Conservation (phyloP, 2,797 vertebrate genomes). For the Notoglanidium macrostoma region DNA sequence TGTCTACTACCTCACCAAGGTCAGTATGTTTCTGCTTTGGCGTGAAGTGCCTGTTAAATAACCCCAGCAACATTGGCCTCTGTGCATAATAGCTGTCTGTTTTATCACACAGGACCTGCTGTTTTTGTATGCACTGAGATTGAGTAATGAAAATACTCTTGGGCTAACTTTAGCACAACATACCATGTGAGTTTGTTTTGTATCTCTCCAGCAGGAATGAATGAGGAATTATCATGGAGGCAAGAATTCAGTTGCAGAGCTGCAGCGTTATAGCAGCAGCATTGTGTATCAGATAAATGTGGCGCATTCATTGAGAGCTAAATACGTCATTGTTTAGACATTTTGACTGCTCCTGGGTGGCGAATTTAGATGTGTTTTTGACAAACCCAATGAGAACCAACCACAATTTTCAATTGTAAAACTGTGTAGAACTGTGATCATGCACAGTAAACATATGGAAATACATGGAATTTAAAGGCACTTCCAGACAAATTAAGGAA, state of each 20-base stretch:
- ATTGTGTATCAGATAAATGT: slow-evolving; percentile 30
- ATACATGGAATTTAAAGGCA: not conserved
- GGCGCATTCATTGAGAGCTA: slow-evolving; percentile 20
- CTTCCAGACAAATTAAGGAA: not conserved
- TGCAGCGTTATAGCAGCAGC: slow-evolving; percentile 37
- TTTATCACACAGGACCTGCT: slow-evolving; percentile 21
- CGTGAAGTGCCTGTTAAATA: slow-evolving; percentile 5
- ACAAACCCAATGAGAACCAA: not conserved
- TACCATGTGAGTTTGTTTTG: slow-evolving; percentile 54
- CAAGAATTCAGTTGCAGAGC: slow-evolving; percentile 8
- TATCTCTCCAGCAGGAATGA: slow-evolving; percentile 26
- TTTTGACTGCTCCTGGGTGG: slow-evolving; percentile 64
- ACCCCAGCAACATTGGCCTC: slow-evolving; percentile 7
- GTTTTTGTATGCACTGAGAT: slow-evolving; percentile 19
- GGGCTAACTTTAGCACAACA: slow-evolving; percentile 61
- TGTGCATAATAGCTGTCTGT: slow-evolving; percentile 18
- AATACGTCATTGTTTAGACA: not conserved
- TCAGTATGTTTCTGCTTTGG: slow-evolving; percentile 55
- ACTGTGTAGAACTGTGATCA: not conserved
- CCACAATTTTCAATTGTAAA: not conserved
- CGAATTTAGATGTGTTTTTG: slow-evolving; percentile 20
- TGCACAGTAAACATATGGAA: not conserved
- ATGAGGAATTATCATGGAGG: slow-evolving; percentile 34
- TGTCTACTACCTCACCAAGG: slow-evolving; percentile 84
- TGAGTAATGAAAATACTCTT: slow-evolving; percentile 61